phyloP scores from a whole-genome alignment of 1,140 invertebrate species.

The Meloidogyne floridensis region DNA sequence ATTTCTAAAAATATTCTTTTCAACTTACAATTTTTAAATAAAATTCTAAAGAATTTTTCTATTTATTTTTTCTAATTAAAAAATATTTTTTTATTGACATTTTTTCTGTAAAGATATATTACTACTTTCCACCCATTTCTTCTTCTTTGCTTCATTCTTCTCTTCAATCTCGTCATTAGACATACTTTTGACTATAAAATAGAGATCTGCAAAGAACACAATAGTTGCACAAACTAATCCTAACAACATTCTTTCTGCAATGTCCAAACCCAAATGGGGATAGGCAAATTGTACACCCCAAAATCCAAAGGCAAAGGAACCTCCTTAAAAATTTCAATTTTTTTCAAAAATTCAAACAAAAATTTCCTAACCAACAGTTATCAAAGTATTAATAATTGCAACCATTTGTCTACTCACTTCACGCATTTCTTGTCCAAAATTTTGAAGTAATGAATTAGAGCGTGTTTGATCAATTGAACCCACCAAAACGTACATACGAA shows the following conservation, averaged over 20 bases:
- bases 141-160: neutral
- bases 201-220: slow-evolving; percentile 69
- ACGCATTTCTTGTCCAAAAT: slow-evolving; percentile 65
- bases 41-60: no score
- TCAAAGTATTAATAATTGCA: slow-evolving; percentile 67
- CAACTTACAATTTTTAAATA: no score
- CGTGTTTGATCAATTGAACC: slow-evolving; percentile 51
- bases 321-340: slow-evolving; percentile 33
- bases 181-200: slow-evolving; percentile 67
- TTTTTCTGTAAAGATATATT: no score
- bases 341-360: neutral
- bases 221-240: slow-evolving; percentile 67
- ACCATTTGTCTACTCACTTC: slow-evolving; percentile 67
- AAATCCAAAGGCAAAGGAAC: slow-evolving; percentile 69
- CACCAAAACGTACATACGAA: neutral
- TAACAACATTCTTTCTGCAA: slow-evolving; percentile 66
- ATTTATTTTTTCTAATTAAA: no score
- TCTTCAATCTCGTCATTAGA: slow-evolving; percentile 25
- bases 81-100: no score
- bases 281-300: slow-evolving; percentile 59
- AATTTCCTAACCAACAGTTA: slow-evolving; percentile 65
- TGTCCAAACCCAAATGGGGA: slow-evolving; percentile 54
- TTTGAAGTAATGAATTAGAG: slow-evolving; percentile 42
- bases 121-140: no score
- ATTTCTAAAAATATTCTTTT: no score